These are phyloP conservation scores for Venusia cambrica DNA, from an alignment of 2,888 invertebrate species.

Conservation along the genomic window DNA sequence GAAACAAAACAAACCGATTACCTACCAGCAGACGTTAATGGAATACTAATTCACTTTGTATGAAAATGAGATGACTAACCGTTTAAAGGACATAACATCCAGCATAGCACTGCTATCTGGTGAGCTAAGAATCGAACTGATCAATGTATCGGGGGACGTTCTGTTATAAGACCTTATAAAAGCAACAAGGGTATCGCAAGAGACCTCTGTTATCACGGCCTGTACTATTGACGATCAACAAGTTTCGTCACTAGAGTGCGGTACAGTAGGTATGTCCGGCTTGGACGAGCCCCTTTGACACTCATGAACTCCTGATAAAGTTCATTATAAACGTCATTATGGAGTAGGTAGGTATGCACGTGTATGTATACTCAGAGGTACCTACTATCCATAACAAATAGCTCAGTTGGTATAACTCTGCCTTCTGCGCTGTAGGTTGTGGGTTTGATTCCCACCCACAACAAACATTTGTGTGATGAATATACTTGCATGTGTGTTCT, in stretches of 20 bases:
- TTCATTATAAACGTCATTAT: conserved; percentile 7
- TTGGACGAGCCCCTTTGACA: conserved; percentile 57
- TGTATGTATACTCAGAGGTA: no score
- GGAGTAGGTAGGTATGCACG: no score
- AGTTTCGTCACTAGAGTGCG: conserved; percentile 40
- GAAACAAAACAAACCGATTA: conserved; percentile 48
- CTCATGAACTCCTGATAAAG: no score
- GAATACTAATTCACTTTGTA: conserved; percentile 40
- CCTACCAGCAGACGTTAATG: conserved; percentile 25
- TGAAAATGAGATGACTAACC: conserved; percentile 42
- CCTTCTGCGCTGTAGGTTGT: no score
- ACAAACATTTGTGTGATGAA: no score
- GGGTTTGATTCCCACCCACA: no score
- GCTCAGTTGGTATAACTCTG: no score
- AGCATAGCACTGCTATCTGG: conserved; percentile 42
- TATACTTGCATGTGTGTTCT: no score
- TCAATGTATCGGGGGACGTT: conserved; percentile 42
- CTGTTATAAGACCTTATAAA: conserved; percentile 54
- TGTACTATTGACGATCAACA: conserved; percentile 34
- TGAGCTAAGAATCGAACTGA: conserved; percentile 53
- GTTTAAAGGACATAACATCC: conserved; percentile 38
- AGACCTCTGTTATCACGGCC: conserved; percentile 54
- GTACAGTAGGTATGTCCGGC: conserved; percentile 23
- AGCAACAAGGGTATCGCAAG: conserved; percentile 49
- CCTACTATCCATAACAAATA: no score